Evolutionary conservation across 2,113 vertebrate species (phyloP).

Genomic region (Poeciliopsis retropinna): DNA sequence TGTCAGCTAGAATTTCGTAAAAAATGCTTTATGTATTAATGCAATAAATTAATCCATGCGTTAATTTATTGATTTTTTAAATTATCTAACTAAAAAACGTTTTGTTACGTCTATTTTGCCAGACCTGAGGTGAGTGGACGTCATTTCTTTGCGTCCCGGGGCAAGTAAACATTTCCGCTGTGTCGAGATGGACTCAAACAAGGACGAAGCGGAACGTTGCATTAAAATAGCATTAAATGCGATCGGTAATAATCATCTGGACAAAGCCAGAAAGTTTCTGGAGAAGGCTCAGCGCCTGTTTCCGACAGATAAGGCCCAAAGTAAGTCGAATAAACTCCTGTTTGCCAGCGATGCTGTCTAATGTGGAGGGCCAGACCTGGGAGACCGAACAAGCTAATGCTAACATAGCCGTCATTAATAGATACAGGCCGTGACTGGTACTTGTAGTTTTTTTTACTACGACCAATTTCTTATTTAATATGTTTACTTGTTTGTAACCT

Average conservation of each 20-base stretch:
- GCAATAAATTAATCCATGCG: too few species aligned
- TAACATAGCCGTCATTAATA: slow-evolving; percentile 54
- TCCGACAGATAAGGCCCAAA: slow-evolving; percentile 85
- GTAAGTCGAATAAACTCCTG: slow-evolving; percentile 77
- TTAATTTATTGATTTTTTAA: too few species aligned
- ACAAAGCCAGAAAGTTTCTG: slow-evolving; percentile 89
- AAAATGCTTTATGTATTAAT: too few species aligned
- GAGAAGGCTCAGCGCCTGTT: slow-evolving; percentile 93
- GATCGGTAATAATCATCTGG: slow-evolving; percentile 80
- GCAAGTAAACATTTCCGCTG: slow-evolving; percentile 78
- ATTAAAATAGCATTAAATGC: slow-evolving; percentile 88
- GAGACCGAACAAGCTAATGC: slow-evolving; percentile 57
- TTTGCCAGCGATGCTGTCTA: slow-evolving; percentile 6
- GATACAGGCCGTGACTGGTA: slow-evolving; percentile 10
- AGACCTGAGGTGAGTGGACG: not conserved
- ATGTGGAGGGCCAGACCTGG: slow-evolving; percentile 45
- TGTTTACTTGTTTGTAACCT: not conserved
- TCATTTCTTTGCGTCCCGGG: slow-evolving; percentile 60
- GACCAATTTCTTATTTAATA: not conserved
- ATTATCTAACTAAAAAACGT: too few species aligned
- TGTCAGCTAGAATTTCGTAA: too few species aligned
- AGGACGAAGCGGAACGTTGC: slow-evolving; percentile 97
- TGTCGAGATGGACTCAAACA: slow-evolving; percentile 96
- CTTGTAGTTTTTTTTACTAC: slow-evolving; percentile 43
- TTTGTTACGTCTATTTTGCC: too few species aligned